These are phyloP conservation scores for Mylabris phalerata DNA, from an alignment of 1,140 invertebrate species.

Conservation along the genomic window DNA sequence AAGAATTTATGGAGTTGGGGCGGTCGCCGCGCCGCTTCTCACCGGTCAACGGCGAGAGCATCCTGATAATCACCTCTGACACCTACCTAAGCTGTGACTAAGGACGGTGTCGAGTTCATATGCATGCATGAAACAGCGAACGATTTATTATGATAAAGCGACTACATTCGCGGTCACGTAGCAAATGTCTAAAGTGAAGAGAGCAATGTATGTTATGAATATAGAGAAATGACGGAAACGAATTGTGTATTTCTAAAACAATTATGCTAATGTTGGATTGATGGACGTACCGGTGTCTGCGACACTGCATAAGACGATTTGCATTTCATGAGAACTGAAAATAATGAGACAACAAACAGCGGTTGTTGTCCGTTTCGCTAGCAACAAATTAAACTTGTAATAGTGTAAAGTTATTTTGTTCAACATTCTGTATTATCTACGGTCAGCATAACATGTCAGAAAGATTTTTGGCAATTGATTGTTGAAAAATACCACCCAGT, in stretches of 20 bases:
- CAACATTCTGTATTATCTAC: no score
- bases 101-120: constrained; percentile 19
- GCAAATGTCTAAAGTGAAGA: constrained; percentile 16
- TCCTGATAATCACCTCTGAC: constrained; percentile 20
- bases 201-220: constrained; percentile 18
- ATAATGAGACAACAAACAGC: no score
- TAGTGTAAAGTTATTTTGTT: no score
- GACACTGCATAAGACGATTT: neutral
- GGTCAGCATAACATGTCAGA: no score
- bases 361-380: no score
- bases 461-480: no score
- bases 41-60: constrained; percentile 10
- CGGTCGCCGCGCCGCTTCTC: neutral
- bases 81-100: constrained; percentile 18
- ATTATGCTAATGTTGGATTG: constrained; percentile 1
- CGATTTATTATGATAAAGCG: constrained; percentile 29
- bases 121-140: constrained; percentile 19
- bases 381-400: no score
- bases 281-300: neutral
- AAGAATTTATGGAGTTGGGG: constrained; percentile 17
- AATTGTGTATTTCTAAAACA: constrained; percentile 10
- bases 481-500: neutral
- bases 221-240: constrained; percentile 20
- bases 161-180: constrained; percentile 28
- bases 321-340: no score